Conservation (phyloP, 2,797 vertebrate species). For the Ceyx erithaca region DNA sequence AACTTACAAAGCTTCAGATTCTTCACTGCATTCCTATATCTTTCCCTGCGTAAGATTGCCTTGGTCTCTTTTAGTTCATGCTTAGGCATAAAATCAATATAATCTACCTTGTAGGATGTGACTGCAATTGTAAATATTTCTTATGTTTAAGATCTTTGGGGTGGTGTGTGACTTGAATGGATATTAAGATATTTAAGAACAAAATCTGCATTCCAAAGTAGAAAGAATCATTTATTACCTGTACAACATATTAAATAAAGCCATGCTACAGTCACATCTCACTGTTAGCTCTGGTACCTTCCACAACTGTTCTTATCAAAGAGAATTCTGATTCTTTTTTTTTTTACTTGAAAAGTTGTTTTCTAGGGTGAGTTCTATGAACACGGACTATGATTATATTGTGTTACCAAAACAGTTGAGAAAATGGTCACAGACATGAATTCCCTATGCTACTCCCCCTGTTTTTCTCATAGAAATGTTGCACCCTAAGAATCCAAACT, state of each 20-base stretch:
- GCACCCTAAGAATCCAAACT: neutral
- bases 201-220: neutral
- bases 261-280: neutral
- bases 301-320: neutral
- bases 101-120: conserved; percentile 1
- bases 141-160: neutral
- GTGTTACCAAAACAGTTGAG: neutral
- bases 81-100: conserved; percentile 4
- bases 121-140: conserved; percentile 21
- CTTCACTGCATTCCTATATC: neutral
- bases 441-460: neutral
- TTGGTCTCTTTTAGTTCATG: neutral
- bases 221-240: neutral
- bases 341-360: neutral
- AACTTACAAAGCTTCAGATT: neutral
- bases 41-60: neutral
- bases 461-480: neutral
- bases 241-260: neutral
- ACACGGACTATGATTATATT: neutral
- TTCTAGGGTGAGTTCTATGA: neutral
- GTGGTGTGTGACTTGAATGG: neutral
- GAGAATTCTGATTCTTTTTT: neutral
- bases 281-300: neutral
- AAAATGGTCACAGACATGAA: neutral
- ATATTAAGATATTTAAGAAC: conserved; percentile 15